A percentile compares a stretch with the other conserved stretches of the same genome.
Conservation (phyloP, 2,113 vertebrate species). For the Amia ocellicauda region DNA sequence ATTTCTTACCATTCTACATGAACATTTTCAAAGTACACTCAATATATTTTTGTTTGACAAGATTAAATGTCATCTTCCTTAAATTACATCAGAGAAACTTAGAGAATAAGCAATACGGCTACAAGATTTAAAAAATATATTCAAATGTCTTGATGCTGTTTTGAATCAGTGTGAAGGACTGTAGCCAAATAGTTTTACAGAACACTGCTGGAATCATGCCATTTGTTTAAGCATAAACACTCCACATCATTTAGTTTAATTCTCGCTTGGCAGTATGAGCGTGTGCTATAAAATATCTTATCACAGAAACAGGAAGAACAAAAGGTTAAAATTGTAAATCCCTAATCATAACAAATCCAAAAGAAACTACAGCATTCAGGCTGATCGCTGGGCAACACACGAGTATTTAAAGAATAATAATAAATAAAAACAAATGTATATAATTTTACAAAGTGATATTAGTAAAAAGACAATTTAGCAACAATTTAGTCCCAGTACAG, state of each 20-base stretch:
- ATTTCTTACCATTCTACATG: too few relatives aligned
- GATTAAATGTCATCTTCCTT: too few relatives aligned
- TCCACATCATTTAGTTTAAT: background rate
- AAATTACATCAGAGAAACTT: too few relatives aligned
- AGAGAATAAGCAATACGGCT: too few relatives aligned
- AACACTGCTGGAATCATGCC: background rate
- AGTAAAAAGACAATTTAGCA: background rate
- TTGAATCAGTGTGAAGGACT: too few relatives aligned
- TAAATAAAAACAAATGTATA: too few relatives aligned
- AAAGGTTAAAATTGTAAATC: background rate
- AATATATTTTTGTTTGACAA: too few relatives aligned
- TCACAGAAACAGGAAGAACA: background rate
- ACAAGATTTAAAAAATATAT: too few relatives aligned
- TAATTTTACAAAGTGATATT: background rate
- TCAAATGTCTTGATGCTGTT: background rate
- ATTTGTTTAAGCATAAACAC: conserved; percentile 1
- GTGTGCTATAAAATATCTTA: background rate
- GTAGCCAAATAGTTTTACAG: conserved; percentile 1
- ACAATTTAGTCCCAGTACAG: background rate
- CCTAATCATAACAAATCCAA: background rate
- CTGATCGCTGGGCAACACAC: background rate
- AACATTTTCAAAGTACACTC: too few relatives aligned
- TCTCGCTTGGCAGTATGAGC: background rate
- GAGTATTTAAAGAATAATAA: too few relatives aligned
- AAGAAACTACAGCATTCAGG: background rate